These are phyloP conservation scores for Alaudala cheleensis DNA, from an alignment of 2,113 vertebrate genomes.

Conservation along the genomic window DNA sequence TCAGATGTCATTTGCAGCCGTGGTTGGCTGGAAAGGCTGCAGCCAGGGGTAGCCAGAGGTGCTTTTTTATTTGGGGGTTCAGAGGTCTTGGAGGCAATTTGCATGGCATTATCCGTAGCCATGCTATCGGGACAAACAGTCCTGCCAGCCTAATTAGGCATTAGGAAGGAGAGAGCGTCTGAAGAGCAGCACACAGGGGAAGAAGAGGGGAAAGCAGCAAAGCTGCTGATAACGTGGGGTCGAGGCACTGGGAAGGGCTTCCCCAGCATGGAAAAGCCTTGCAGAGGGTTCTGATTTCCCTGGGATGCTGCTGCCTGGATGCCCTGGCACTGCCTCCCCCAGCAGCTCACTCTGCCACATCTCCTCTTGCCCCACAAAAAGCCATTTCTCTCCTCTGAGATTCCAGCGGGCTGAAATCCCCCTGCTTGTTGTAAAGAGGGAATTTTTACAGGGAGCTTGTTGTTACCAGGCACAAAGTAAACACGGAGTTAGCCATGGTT, in stretches of 20 bases:
- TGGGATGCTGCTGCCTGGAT: background rate
- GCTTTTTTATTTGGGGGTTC: background rate
- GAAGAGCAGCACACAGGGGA: background rate
- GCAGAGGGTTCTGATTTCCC: background rate
- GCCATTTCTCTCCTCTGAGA: background rate
- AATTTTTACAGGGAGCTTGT: background rate
- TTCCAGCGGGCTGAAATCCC: background rate
- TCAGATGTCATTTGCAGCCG: background rate
- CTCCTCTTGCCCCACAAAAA: background rate
- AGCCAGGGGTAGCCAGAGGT: background rate
- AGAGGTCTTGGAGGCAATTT: conserved; percentile 34
- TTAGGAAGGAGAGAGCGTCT: background rate
- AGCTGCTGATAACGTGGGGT: background rate
- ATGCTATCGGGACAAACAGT: background rate
- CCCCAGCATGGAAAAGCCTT: background rate
- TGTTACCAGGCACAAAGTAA: background rate
- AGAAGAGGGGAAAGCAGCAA: background rate
- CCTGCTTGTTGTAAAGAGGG: background rate
- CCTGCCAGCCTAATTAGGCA: background rate
- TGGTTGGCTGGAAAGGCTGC: background rate
- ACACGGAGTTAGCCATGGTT: background rate
- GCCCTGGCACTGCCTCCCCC: background rate
- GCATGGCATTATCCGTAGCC: conserved; percentile 6
- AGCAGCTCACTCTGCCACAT: background rate
- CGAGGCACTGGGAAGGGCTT: background rate